These are phyloP conservation scores for Drosophila santomea DNA, from an alignment of 1,140 invertebrate genomes.

Conservation along the genomic window DNA sequence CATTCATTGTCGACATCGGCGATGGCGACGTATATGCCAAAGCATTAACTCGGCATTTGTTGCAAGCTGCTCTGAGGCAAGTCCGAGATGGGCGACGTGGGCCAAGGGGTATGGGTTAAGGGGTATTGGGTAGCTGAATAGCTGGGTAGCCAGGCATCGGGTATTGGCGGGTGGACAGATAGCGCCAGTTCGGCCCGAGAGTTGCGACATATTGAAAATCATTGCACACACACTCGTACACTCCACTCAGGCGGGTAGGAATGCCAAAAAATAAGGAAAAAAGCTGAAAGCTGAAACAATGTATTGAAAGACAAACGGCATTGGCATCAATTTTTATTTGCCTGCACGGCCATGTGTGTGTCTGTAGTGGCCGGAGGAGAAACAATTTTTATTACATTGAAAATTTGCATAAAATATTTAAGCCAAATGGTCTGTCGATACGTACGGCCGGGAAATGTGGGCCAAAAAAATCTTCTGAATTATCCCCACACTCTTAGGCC, in stretches of 20 bases:
- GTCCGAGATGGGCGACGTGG: conserved; percentile 33
- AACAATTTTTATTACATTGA: conserved; percentile 83
- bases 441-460: conserved; percentile 32
- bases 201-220: conserved; percentile 82
- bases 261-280: conserved; percentile 15
- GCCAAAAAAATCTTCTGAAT: conserved; percentile 1
- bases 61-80: conserved; percentile 63
- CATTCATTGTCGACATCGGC: conserved; percentile 74
- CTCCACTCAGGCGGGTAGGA: not conserved
- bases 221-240: conserved; percentile 53
- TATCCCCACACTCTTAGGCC: conserved; percentile 1
- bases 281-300: conserved; percentile 34
- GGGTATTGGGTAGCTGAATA: not conserved
- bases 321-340: conserved; percentile 81
- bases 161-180: conserved; percentile 44
- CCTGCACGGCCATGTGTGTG: conserved; percentile 22
- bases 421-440: conserved; percentile 73
- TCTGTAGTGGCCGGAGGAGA: conserved; percentile 39
- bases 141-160: too few species aligned
- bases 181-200: conserved; percentile 64
- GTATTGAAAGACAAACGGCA: conserved; percentile 78
- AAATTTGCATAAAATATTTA: conserved; percentile 84
- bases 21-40: conserved; percentile 64
- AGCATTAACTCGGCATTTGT: conserved; percentile 78
- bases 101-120: not conserved